phyloP scores from a whole-genome alignment of 2,113 vertebrate genomes.

The Cromileptes altivelis region DNA sequence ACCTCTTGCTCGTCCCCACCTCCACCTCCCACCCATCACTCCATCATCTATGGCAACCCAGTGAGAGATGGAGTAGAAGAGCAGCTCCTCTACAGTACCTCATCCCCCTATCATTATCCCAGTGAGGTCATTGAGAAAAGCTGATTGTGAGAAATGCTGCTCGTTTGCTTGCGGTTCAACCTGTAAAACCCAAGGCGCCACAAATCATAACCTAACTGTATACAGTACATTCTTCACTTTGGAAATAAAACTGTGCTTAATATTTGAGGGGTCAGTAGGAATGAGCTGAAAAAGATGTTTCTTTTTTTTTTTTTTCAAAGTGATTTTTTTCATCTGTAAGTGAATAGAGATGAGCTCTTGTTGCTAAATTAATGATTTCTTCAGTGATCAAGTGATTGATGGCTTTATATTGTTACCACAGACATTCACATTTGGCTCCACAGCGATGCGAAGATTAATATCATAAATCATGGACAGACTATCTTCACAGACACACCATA shows the following conservation, averaged over 20 bases:
- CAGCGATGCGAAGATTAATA: constrained; percentile 59
- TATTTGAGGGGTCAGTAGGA: constrained; percentile 28
- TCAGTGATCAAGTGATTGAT: constrained; percentile 66
- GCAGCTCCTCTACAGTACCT: constrained; percentile 35
- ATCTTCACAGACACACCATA: constrained; percentile 12
- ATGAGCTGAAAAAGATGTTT: constrained; percentile 8
- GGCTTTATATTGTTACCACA: constrained; percentile 45
- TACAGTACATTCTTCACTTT: constrained; percentile 18
- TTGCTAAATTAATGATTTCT: constrained; percentile 56
- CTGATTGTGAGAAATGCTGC: constrained; percentile 59
- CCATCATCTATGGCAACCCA: constrained; percentile 50
- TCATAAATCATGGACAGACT: constrained; percentile 66
- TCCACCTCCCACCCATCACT: constrained; percentile 42
- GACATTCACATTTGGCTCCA: constrained; percentile 59
- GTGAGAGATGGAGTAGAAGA: constrained; percentile 24
- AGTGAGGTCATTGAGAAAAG: constrained; percentile 67
- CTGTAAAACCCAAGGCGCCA: constrained; percentile 66
- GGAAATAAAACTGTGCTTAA: constrained; percentile 33
- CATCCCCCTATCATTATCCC: constrained; percentile 73
- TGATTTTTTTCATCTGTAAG: constrained; percentile 12
- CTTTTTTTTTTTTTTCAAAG: background rate
- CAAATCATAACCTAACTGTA: constrained; percentile 57
- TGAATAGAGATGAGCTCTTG: constrained; percentile 34
- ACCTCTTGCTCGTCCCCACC: constrained; percentile 9
- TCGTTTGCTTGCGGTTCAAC: constrained; percentile 65